phyloP scores from a whole-genome alignment of 2,113 vertebrate species.

The Epinephelus fuscoguttatus region DNA sequence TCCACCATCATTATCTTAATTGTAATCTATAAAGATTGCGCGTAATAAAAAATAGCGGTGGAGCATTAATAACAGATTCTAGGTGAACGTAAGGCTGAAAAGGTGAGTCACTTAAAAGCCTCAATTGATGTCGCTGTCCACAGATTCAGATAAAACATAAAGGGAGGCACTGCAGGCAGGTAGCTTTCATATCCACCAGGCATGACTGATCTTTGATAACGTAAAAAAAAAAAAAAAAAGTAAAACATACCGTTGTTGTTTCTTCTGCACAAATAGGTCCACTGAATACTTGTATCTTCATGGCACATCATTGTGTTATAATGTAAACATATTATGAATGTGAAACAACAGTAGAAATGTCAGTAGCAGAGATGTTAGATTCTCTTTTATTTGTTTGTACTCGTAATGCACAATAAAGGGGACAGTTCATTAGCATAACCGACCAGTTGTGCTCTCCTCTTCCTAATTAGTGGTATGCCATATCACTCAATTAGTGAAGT shows the following conservation, averaged over 20 bases:
- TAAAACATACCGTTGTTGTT: background rate
- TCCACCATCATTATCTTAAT: background rate
- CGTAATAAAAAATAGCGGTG: background rate
- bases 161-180: background rate
- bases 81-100: background rate
- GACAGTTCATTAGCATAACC: constrained; percentile 80
- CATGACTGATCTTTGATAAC: background rate
- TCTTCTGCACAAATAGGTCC: background rate
- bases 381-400: background rate
- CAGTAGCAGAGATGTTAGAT: background rate
- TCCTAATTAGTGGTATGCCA: constrained; percentile 88
- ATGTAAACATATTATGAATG: background rate
- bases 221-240: constrained; percentile 13
- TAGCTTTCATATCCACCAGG: background rate
- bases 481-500: constrained; percentile 88
- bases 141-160: background rate
- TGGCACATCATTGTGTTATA: background rate
- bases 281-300: background rate
- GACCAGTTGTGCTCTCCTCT: constrained; percentile 80
- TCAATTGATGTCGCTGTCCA: background rate
- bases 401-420: background rate
- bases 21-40: background rate
- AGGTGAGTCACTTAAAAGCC: background rate
- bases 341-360: background rate
- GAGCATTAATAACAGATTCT: background rate